These are phyloP conservation scores for Anguilla japonica DNA, from an alignment of 2,113 vertebrate species.

Conservation along the genomic window DNA sequence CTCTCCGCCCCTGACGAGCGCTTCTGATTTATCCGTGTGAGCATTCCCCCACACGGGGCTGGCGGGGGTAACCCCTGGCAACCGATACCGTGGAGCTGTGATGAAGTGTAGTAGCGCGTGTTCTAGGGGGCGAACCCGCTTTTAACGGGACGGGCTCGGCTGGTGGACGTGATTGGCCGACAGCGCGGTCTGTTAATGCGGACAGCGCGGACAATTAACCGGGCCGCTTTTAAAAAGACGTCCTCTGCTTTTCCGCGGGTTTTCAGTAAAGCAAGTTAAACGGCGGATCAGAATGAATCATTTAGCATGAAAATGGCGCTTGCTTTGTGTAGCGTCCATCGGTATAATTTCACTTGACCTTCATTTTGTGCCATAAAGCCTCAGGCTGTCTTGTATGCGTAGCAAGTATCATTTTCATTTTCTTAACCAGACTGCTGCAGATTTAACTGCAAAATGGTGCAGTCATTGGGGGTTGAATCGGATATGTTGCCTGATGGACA, in stretches of 20 bases:
- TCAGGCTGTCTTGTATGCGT: background rate
- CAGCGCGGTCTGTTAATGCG: too few species aligned
- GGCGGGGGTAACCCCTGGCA: background rate
- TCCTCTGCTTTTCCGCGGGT: background rate
- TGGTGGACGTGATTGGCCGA: background rate
- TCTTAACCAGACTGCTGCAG: background rate
- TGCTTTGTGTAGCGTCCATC: background rate
- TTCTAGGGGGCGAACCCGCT: background rate
- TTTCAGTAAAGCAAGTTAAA: too few species aligned
- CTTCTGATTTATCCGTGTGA: slow-evolving; percentile 47
- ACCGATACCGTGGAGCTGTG: background rate
- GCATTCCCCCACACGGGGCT: background rate
- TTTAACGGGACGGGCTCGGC: background rate
- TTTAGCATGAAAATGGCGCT: background rate
- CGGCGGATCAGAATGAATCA: background rate
- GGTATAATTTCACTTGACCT: background rate
- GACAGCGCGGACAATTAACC: too few species aligned
- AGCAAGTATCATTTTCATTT: background rate
- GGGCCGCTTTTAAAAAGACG: background rate
- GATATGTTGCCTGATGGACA: background rate
- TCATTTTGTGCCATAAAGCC: background rate
- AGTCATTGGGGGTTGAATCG: background rate
- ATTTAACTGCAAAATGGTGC: background rate
- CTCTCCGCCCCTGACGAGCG: background rate
- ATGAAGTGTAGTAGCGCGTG: background rate